Evolutionary conservation across 2,797 vertebrate genomes (phyloP).

Genomic region (Poeciliopsis gracilis): DNA sequence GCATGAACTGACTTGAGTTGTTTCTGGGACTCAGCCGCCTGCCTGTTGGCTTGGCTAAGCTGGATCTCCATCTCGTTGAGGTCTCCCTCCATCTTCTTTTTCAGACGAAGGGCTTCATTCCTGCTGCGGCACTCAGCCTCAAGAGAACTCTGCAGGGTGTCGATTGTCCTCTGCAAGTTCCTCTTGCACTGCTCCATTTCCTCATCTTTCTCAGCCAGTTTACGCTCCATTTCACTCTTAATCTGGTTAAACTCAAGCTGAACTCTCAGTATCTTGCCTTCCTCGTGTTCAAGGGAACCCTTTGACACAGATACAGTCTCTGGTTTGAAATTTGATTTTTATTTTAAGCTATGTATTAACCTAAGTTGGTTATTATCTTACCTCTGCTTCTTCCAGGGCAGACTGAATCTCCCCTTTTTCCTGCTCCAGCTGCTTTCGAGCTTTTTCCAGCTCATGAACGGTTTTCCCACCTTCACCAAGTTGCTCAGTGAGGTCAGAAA

Average conservation of each 20-base stretch:
- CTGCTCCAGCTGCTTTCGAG: constrained; percentile 86
- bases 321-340: not conserved
- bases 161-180: constrained; percentile 86
- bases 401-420: constrained; percentile 90
- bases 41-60: constrained; percentile 83
- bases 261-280: constrained; percentile 88
- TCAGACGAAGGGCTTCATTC: constrained; percentile 82
- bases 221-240: constrained; percentile 88
- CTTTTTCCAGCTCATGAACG: constrained; percentile 86
- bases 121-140: constrained; percentile 82
- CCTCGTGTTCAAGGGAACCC: constrained; percentile 84
- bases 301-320: not conserved
- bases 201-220: constrained; percentile 88
- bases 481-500: constrained; percentile 80
- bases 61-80: constrained; percentile 91
- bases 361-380: constrained; percentile 38
- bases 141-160: constrained; percentile 83
- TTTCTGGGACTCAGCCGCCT: constrained; percentile 85
- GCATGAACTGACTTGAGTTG: constrained; percentile 83
- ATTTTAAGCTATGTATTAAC: not conserved
- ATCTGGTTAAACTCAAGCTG: constrained; percentile 89
- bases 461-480: constrained; percentile 85
- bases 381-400: constrained; percentile 91
- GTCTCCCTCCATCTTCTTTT: constrained; percentile 83
- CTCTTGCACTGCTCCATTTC: constrained; percentile 91